phyloP scores from a whole-genome alignment of 2,113 vertebrate genomes.

The Hassar affinis region DNA sequence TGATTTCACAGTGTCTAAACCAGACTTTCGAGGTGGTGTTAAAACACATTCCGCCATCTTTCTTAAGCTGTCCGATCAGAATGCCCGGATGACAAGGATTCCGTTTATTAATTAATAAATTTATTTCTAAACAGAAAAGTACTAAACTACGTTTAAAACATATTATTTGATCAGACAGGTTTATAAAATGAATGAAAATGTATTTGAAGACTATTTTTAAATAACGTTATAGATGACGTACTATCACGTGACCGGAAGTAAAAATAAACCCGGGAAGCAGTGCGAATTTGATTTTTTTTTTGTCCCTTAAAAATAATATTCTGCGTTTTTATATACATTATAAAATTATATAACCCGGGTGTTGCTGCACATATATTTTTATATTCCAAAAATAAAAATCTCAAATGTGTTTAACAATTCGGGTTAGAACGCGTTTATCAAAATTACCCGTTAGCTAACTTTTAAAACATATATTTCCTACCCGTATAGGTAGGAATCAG shows the following conservation, averaged over 20 bases:
- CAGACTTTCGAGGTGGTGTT: background rate
- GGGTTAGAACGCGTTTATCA: background rate
- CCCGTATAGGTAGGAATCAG: background rate
- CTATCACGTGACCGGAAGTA: background rate
- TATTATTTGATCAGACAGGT: background rate
- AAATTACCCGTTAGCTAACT: background rate
- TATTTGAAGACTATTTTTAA: background rate
- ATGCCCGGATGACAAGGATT: background rate
- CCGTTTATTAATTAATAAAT: too few species aligned
- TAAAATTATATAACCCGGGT: too few species aligned
- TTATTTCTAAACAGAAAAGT: background rate
- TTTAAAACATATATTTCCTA: background rate
- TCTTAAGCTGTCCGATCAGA: background rate
- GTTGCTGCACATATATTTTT: background rate
- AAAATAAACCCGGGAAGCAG: constrained; percentile 7
- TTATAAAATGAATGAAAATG: background rate
- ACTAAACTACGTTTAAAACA: background rate
- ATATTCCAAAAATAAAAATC: background rate
- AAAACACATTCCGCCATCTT: background rate
- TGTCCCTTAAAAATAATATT: background rate
- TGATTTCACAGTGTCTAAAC: background rate
- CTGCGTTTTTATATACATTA: background rate
- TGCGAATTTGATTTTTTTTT: background rate
- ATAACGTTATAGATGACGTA: too few species aligned
- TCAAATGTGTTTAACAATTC: background rate